phyloP scores from a whole-genome alignment of 2,113 vertebrate species.

The Craseonycteris thonglongyai region DNA sequence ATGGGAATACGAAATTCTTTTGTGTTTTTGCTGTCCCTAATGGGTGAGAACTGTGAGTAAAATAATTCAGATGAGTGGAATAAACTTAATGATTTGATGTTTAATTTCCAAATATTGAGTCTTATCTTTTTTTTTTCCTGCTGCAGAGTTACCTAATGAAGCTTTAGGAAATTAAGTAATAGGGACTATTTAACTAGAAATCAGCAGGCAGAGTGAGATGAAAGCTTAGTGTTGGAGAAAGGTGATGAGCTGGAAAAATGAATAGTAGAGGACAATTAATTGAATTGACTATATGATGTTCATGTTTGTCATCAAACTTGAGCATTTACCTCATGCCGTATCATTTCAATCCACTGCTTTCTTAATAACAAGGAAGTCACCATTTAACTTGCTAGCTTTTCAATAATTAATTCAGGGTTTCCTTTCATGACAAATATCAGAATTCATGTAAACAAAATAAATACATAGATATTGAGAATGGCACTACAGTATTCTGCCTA shows the following conservation, averaged over 20 bases:
- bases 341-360: background rate
- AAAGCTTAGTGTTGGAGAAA: background rate
- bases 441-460: constrained; percentile 26
- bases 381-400: background rate
- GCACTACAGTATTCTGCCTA: background rate
- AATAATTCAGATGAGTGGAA: background rate
- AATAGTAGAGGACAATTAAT: background rate
- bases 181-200: background rate
- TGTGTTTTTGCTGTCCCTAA: background rate
- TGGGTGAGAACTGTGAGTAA: background rate
- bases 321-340: background rate
- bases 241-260: background rate
- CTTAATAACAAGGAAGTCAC: background rate
- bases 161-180: background rate
- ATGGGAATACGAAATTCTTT: background rate
- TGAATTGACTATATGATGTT: background rate
- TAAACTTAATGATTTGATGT: background rate
- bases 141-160: background rate
- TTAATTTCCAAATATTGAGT: constrained; percentile 4
- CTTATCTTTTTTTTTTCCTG: background rate
- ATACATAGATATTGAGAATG: constrained; percentile 7
- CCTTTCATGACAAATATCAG: background rate
- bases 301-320: background rate
- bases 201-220: background rate
- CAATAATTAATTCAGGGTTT: background rate